A percentile compares a stretch with the other conserved stretches of the same genome.
Evolutionary conservation across 2,113 vertebrate genomes (phyloP).

Genomic region (Odocoileus virginianus): DNA sequence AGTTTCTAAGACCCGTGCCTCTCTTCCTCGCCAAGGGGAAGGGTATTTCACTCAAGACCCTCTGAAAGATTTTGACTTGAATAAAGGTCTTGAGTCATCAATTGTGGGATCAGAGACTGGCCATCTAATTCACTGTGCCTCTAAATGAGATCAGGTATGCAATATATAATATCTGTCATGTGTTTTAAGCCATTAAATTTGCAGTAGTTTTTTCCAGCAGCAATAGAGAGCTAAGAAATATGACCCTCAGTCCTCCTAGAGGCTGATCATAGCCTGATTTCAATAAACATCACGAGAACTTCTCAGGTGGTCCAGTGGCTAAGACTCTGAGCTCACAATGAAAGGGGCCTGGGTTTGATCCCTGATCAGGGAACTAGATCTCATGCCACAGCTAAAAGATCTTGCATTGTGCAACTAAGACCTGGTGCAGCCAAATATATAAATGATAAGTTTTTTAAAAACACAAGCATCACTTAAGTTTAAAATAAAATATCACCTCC

Average conservation of each 20-base stretch:
- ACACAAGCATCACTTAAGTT: neutral
- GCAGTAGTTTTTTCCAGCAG: neutral
- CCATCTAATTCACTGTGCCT: neutral
- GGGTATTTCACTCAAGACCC: neutral
- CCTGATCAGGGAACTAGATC: neutral
- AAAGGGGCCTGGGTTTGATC: neutral
- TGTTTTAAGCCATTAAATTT: neutral
- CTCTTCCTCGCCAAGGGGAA: neutral
- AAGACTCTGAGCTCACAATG: neutral
- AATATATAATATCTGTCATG: no score
- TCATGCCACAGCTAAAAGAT: neutral
- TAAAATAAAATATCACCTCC: neutral
- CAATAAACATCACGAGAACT: neutral
- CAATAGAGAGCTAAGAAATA: neutral
- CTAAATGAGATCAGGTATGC: neutral
- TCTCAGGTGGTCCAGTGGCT: neutral
- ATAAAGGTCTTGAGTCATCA: neutral
- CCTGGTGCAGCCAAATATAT: neutral
- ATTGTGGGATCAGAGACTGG: neutral
- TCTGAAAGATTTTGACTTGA: neutral
- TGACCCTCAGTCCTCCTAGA: neutral
- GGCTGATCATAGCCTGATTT: no score
- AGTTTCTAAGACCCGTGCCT: neutral
- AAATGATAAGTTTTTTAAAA: neutral
- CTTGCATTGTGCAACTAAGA: neutral